These are phyloP conservation scores for Strigamia transsilvanica DNA, from an alignment of 2,888 invertebrate species.

Conservation along the genomic window DNA sequence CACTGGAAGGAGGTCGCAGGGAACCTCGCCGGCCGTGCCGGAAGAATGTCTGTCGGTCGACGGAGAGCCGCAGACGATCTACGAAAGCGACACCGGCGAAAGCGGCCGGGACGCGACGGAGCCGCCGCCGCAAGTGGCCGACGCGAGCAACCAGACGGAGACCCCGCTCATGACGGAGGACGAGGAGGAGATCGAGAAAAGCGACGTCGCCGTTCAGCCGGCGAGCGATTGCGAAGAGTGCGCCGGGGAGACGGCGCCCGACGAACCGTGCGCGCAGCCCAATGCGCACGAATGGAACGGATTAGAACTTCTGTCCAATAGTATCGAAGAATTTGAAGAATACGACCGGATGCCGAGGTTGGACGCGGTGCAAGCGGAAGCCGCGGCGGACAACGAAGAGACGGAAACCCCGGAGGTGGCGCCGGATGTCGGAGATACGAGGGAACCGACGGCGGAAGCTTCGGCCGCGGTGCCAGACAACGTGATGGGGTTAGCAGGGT, in stretches of 20 bases:
- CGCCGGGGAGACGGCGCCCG: slow-evolving; percentile 72
- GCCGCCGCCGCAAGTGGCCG: slow-evolving; percentile 62
- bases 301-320: slow-evolving; percentile 81
- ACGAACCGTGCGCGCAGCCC: slow-evolving; percentile 56
- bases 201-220: not conserved
- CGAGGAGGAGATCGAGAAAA: slow-evolving; percentile 62
- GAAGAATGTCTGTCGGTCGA: slow-evolving; percentile 51
- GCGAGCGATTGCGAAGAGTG: slow-evolving; percentile 60
- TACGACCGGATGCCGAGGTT: slow-evolving; percentile 57
- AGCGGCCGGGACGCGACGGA: slow-evolving; percentile 4
- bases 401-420: not conserved
- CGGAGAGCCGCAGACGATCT: not conserved
- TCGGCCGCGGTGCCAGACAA: not conserved
- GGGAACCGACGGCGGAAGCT: not conserved
- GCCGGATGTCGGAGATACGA: not conserved
- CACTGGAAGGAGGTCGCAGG: slow-evolving; percentile 54
- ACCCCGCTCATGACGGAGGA: slow-evolving; percentile 76
- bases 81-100: slow-evolving; percentile 50
- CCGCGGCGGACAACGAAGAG: not conserved
- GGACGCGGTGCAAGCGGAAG: slow-evolving; percentile 13
- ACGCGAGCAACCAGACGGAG: slow-evolving; percentile 85
- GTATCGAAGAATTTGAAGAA: slow-evolving; percentile 80
- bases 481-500: slow-evolving; percentile 60
- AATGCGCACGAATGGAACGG: slow-evolving; percentile 65
- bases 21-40: slow-evolving; percentile 54